phyloP scores from a whole-genome alignment of 2,888 invertebrate genomes.

The Apodemia duryi region DNA sequence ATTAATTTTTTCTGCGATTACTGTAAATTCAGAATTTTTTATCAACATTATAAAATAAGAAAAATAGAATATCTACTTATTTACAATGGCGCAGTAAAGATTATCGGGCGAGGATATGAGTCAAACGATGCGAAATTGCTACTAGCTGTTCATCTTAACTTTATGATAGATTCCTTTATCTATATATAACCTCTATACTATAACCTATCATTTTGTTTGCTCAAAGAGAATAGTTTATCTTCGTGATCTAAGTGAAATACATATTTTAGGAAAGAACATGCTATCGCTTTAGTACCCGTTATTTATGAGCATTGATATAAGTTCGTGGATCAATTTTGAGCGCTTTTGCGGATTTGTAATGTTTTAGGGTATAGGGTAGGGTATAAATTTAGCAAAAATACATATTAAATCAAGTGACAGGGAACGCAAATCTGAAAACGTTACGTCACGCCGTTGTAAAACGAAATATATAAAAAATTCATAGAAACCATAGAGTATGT shows the following conservation, averaged over 20 bases:
- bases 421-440: no score
- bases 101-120: slow-evolving; percentile 61
- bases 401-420: no score
- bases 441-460: no score
- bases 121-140: slow-evolving; percentile 49
- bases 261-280: not conserved
- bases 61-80: not conserved
- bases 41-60: not conserved
- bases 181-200: not conserved
- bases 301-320: not conserved
- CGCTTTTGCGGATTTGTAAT: no score
- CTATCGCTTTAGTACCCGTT: not conserved
- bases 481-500: no score
- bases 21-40: no score
- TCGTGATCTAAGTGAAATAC: not conserved
- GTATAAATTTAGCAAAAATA: no score
- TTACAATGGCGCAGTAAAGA: slow-evolving; percentile 30
- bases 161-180: slow-evolving; percentile 24
- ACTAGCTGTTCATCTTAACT: slow-evolving; percentile 61
- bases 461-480: no score
- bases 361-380: no score
- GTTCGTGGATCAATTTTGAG: no score
- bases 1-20: no score
- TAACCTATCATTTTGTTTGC: slow-evolving; percentile 2
- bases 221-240: not conserved